A percentile compares a stretch with the other conserved stretches of the same genome.
phyloP scores from a whole-genome alignment of 1,140 invertebrate species.

The Triops longicaudatus region DNA sequence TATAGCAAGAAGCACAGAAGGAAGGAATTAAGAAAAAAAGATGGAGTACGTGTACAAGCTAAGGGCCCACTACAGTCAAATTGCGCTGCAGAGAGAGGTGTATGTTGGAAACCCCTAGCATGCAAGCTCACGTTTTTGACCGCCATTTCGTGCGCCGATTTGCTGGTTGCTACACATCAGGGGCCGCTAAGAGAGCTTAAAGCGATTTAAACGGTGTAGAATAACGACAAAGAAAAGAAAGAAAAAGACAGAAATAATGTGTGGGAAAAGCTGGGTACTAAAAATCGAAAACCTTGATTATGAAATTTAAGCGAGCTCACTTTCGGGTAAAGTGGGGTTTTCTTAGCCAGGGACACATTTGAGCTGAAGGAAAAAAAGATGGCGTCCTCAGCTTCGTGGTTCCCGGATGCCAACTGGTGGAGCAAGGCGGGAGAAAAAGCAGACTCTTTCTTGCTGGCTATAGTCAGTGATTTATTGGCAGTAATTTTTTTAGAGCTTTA shows the following conservation, averaged over 20 bases:
- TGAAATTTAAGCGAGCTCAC: background rate
- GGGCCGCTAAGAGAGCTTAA: background rate
- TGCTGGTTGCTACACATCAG: background rate
- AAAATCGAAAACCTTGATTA: constrained; percentile 2
- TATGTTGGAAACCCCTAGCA: background rate
- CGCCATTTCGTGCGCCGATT: constrained; percentile 5
- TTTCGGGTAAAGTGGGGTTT: background rate
- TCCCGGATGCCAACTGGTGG: background rate
- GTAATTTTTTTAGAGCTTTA: no score
- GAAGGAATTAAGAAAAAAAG: background rate
- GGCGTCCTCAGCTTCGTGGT: background rate
- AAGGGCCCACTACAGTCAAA: background rate
- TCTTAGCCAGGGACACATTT: background rate
- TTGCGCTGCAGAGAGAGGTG: constrained; percentile 1
- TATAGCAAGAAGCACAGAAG: no score
- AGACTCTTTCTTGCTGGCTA: background rate
- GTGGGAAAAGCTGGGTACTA: background rate
- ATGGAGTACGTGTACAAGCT: no score
- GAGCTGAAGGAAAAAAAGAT: no score
- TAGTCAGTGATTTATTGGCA: background rate
- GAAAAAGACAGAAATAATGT: background rate
- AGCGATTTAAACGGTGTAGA: background rate
- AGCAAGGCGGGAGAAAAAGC: background rate
- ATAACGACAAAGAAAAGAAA: background rate
- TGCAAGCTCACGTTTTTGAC: constrained; percentile 14